Evolutionary conservation across 2,113 vertebrate genomes (phyloP), one percentile per base, ranked within the genome.

Genomic region (Paradoxurus hermaphroditus): DNA sequence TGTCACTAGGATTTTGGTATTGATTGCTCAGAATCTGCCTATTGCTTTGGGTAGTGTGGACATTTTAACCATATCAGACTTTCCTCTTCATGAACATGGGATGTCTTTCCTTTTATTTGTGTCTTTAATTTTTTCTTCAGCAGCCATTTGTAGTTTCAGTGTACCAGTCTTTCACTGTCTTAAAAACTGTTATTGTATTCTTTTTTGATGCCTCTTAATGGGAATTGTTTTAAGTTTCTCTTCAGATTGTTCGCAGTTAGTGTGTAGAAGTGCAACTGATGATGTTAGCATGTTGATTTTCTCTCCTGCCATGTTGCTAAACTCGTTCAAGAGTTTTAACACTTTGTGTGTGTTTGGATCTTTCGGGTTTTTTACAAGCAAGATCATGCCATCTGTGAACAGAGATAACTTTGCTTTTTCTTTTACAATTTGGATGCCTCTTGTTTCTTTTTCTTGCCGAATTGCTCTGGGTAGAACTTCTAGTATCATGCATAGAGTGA

Each of bases 31-130:
- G 19, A 75, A 65, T n/a, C n/a, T 46, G 4, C 53, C 4, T 6
- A 36, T 2, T 0, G 1, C 31, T 44, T n/a, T 34, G 1, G 39
- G 18, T 31, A 16, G n/a, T 23, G 0, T 13, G 68, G 59, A 19
- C 15, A 13, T 65, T 19, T 1, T 65, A 23, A 51, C 19, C 4
- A 1, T n/a, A 16, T 3, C 23, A 2, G 1, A 4, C 6, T 41
- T 67, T 18, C 3, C 0, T 1, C 1, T 46, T 23, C 73, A 5
- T 8, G 39, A 29, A 12, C 51, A 1, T 14, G 31, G 41, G 15
- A 9, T 36, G 29, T 16, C 7, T 85, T 56, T n/a, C 34, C 14
- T 59, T 2, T n/a, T 59, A 15, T 21, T 27, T 4, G 14, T 67
- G 10, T 49, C 53, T 53, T 56, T 44, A 7, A 12, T 51, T 25